These are phyloP conservation scores for Neoscelio sp. DNA, from an alignment of 2,888 invertebrate species.

Conservation along the genomic window DNA sequence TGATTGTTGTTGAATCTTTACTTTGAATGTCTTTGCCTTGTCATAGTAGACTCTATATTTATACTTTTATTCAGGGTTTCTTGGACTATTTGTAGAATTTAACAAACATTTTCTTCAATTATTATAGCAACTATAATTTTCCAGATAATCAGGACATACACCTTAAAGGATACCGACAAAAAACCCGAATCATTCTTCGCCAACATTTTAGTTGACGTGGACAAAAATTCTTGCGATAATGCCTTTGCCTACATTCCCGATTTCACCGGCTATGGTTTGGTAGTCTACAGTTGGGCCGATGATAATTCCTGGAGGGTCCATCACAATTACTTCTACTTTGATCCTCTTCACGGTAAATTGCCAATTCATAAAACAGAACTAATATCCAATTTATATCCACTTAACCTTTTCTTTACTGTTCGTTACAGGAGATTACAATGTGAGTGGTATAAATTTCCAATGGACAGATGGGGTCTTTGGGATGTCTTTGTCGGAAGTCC, in stretches of 20 bases:
- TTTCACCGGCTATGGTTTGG: slow-evolving; percentile 89
- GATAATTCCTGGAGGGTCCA: slow-evolving; percentile 91
- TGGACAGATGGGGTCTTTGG: slow-evolving; percentile 94
- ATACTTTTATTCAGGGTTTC: too few species aligned
- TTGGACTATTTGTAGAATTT: too few species aligned
- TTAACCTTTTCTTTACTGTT: background rate
- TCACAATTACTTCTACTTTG: slow-evolving; percentile 93
- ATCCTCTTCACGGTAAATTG: slow-evolving; percentile 86
- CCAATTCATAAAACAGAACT: too few species aligned
- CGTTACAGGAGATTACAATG: slow-evolving; percentile 88
- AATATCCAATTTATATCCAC: too few species aligned
- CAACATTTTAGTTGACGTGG: slow-evolving; percentile 90
- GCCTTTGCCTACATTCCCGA: slow-evolving; percentile 92
- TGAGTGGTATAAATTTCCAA: slow-evolving; percentile 92
- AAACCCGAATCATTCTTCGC: slow-evolving; percentile 92
- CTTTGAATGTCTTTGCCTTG: too few species aligned
- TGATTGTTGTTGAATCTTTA: too few species aligned
- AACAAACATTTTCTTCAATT: background rate
- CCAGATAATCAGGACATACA: slow-evolving; percentile 86
- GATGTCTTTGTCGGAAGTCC: slow-evolving; percentile 86
- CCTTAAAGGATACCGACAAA: slow-evolving; percentile 87
- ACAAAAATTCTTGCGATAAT: slow-evolving; percentile 88
- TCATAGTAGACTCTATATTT: too few species aligned
- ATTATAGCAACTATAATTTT: slow-evolving; percentile 20
- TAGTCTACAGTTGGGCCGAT: slow-evolving; percentile 90